Percentiles rank a stretch among this genome's conserved stretches.
These are phyloP conservation scores for Ptychadena robeensis DNA, from an alignment of 2,797 vertebrate genomes.

Conservation along the genomic window DNA sequence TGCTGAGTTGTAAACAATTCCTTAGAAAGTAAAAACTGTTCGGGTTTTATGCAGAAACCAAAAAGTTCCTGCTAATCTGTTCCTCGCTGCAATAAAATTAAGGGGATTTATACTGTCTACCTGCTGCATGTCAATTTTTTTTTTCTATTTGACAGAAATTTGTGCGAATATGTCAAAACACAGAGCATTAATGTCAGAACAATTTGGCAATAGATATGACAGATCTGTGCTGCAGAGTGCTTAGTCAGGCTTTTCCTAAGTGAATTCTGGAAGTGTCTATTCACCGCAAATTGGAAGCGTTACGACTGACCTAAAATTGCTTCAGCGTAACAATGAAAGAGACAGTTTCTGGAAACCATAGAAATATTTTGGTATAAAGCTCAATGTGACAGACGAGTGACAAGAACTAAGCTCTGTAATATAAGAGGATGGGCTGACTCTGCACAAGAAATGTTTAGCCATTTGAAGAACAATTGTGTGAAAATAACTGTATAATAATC, in stretches of 20 bases:
- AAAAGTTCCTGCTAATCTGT: conserved; percentile 8
- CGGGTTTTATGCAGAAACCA: background rate
- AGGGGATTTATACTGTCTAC: conserved; percentile 10
- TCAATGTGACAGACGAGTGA: background rate
- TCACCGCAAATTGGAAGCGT: conserved; percentile 18
- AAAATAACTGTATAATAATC: background rate
- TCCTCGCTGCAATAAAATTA: background rate
- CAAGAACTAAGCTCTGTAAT: background rate
- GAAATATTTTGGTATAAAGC: conserved; percentile 1
- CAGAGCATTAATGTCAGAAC: conserved; percentile 43
- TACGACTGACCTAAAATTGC: conserved; percentile 33
- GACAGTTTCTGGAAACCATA: background rate
- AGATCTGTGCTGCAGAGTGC: conserved; percentile 15
- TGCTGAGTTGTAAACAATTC: background rate
- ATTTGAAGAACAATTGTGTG: too few relatives aligned
- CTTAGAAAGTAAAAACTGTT: background rate
- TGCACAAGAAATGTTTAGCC: background rate
- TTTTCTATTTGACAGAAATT: conserved; percentile 9
- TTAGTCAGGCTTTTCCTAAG: conserved; percentile 26
- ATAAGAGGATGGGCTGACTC: background rate
- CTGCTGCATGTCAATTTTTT: background rate
- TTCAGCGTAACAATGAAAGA: conserved; percentile 12
- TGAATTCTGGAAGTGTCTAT: background rate
- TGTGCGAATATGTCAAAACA: conserved; percentile 20
- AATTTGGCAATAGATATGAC: conserved; percentile 41